These are phyloP conservation scores for Gallinago solitaria DNA, from an alignment of 2,797 vertebrate species.

Conservation along the genomic window DNA sequence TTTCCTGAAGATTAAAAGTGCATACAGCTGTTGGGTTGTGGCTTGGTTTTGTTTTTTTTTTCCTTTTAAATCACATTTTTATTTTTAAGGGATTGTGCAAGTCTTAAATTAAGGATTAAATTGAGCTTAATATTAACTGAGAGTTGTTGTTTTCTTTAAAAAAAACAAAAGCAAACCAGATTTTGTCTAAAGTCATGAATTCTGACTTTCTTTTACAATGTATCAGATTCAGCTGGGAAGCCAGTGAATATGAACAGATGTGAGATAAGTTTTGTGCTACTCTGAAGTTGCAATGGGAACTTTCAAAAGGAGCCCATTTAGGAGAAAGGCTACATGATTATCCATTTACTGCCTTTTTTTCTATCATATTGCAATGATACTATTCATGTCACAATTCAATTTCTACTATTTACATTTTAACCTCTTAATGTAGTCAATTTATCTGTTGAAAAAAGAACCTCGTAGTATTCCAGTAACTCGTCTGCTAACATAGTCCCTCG, in stretches of 20 bases:
- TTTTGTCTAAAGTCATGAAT: neutral
- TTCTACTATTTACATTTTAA: slow-evolving; percentile 30
- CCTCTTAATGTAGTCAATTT: slow-evolving; percentile 39
- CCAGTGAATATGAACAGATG: slow-evolving; percentile 41
- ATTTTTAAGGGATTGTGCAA: slow-evolving; percentile 2
- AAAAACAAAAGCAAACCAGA: too few species aligned
- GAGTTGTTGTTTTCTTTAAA: neutral
- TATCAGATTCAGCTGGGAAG: slow-evolving; percentile 2
- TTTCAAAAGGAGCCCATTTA: slow-evolving; percentile 12
- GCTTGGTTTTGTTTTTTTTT: neutral
- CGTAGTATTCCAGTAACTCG: neutral
- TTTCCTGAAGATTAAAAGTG: slow-evolving; percentile 25
- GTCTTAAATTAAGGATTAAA: slow-evolving; percentile 10
- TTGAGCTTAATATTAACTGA: neutral
- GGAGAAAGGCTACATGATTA: slow-evolving; percentile 6
- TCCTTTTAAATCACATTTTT: neutral
- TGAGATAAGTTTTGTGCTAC: neutral
- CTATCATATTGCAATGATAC: slow-evolving; percentile 33
- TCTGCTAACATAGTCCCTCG: neutral
- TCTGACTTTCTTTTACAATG: neutral
- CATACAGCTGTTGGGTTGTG: slow-evolving; percentile 2
- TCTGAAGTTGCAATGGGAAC: neutral
- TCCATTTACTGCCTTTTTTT: slow-evolving; percentile 4
- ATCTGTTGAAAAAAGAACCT: neutral
- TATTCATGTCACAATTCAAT: slow-evolving; percentile 35